Percentiles rank a stretch among this genome's conserved stretches.
Evolutionary conservation across 1,140 invertebrate species (phyloP).

Genomic region (Caenorhabditis inopinata): DNA sequence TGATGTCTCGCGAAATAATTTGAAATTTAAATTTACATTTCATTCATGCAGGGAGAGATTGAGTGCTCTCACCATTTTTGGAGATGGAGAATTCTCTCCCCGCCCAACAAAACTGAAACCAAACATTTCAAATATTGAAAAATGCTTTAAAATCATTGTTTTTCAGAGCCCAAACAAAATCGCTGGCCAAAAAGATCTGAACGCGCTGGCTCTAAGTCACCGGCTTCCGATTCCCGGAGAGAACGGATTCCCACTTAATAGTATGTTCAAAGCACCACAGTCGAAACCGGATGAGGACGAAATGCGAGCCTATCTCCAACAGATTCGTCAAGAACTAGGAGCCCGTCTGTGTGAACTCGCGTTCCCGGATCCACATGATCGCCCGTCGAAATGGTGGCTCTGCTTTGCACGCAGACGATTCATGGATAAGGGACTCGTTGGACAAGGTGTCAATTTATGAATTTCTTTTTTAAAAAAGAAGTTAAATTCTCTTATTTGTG

Average conservation of each 20-base stretch:
- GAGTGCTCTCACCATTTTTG: no score
- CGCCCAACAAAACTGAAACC: no score
- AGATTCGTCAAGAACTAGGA: conserved; percentile 91
- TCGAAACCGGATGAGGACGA: conserved; percentile 70
- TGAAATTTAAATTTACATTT: no score
- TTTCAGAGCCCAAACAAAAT: conserved; percentile 71
- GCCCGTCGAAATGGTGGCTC: conserved; percentile 98
- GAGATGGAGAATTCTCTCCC: no score
- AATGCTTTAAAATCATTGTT: conserved; percentile 22
- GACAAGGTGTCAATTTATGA: conserved; percentile 64
- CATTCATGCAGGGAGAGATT: no score
- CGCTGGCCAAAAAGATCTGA: conserved; percentile 91
- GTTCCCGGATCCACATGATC: conserved; percentile 83
- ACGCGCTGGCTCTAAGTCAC: conserved; percentile 82
- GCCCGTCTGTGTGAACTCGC: conserved; percentile 85
- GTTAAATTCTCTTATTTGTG: no score
- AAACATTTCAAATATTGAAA: neutral
- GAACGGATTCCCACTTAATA: conserved; percentile 90
- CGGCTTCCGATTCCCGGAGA: conserved; percentile 97
- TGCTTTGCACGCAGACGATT: conserved; percentile 99
- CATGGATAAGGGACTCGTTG: conserved; percentile 95
- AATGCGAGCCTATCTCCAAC: conserved; percentile 88
- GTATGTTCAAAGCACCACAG: conserved; percentile 77
- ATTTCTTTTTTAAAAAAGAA: neutral
- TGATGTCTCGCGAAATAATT: no score